Percentiles rank a stretch among this genome's conserved stretches.
These are phyloP conservation scores for Epicampocera succincta DNA, from an alignment of 2,888 invertebrate genomes.

Conservation along the genomic window DNA sequence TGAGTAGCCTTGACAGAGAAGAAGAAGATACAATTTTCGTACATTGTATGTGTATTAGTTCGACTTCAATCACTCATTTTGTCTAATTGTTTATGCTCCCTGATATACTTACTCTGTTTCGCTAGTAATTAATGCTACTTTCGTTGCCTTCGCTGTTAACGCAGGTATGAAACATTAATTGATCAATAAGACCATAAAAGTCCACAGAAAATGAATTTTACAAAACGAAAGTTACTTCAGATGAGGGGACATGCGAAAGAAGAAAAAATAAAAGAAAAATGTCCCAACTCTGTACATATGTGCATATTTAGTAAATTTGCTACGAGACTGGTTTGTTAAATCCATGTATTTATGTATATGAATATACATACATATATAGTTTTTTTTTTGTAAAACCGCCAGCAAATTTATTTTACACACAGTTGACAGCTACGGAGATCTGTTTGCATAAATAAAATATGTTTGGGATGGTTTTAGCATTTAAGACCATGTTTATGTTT, in stretches of 20 bases:
- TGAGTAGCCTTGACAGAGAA: too few species aligned
- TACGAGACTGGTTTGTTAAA: constrained; percentile 43
- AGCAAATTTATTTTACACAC: constrained; percentile 49
- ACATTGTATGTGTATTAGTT: too few species aligned
- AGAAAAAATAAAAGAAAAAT: background rate
- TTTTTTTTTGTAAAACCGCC: constrained; percentile 43
- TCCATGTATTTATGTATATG: background rate
- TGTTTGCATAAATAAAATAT: background rate
- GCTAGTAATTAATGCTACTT: background rate
- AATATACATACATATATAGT: too few species aligned
- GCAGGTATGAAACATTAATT: constrained; percentile 57
- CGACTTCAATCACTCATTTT: too few species aligned
- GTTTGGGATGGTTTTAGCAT: background rate
- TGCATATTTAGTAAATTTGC: constrained; percentile 12
- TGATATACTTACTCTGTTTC: too few species aligned
- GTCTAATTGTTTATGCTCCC: too few species aligned
- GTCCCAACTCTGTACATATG: background rate
- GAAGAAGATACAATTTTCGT: too few species aligned
- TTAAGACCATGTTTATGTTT: constrained; percentile 32
- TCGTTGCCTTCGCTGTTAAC: background rate
- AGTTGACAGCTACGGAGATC: constrained; percentile 38
- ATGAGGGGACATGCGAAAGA: background rate
- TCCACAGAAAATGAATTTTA: constrained; percentile 12
- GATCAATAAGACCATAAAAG: constrained; percentile 48
- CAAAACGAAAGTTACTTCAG: constrained; percentile 24